Conservation (phyloP, 2,888 invertebrate genomes). For the Calameuta idolon region DNA sequence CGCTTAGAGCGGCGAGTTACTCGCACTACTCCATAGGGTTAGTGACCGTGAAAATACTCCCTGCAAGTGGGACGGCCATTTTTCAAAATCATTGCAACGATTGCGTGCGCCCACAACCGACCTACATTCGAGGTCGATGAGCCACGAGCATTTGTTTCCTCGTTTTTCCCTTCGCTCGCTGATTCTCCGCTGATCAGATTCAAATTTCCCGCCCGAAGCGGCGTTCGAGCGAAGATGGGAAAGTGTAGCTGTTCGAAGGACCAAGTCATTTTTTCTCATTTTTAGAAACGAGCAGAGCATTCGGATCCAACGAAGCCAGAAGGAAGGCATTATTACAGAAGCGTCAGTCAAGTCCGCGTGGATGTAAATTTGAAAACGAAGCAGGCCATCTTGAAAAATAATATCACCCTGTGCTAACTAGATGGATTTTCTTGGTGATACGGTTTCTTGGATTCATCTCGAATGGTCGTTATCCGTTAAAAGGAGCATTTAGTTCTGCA, state of each 20-base stretch:
- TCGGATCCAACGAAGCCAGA: neutral
- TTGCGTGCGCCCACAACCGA: slow-evolving; percentile 66
- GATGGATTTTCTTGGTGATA: neutral
- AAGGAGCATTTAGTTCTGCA: neutral
- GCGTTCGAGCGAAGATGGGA: neutral
- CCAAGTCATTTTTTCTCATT: neutral
- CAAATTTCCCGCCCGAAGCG: neutral
- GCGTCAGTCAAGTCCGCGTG: neutral
- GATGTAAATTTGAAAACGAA: neutral
- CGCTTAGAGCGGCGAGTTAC: slow-evolving; percentile 15
- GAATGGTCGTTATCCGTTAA: neutral
- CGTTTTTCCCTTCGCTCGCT: neutral
- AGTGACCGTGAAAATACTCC: slow-evolving; percentile 67
- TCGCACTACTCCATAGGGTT: slow-evolving; percentile 48
- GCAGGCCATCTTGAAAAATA: neutral
- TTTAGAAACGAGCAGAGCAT: neutral
- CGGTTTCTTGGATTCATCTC: neutral
- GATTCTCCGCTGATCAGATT: neutral
- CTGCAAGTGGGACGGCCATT: slow-evolving; percentile 64
- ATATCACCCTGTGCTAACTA: neutral
- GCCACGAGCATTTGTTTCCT: slow-evolving; percentile 32
- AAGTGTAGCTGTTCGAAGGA: neutral
- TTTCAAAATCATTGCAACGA: slow-evolving; percentile 65
- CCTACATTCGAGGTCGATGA: slow-evolving; percentile 65
- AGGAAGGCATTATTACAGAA: neutral